Conservation (phyloP, 2,113 vertebrate species). For the Epinephelus fuscoguttatus region DNA sequence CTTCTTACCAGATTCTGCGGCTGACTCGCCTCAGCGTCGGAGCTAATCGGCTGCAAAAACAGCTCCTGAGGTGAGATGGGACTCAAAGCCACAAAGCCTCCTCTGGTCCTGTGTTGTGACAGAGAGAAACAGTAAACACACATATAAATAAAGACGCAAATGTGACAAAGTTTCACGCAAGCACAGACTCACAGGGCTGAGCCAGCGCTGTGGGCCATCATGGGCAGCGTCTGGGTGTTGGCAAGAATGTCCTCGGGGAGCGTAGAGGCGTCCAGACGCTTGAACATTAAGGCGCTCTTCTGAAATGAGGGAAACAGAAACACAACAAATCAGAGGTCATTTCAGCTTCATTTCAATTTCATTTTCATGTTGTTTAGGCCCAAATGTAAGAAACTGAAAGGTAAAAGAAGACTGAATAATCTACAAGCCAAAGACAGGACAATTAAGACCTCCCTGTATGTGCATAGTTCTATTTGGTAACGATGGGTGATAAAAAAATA, state of each 20-base stretch:
- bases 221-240: constrained; percentile 89
- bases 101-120: constrained; percentile 87
- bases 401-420: background rate
- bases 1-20: constrained; percentile 91
- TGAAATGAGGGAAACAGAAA: constrained; percentile 65
- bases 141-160: background rate
- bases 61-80: constrained; percentile 96
- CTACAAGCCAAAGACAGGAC: background rate
- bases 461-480: background rate
- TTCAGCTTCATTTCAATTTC: background rate
- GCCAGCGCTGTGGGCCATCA: constrained; percentile 92
- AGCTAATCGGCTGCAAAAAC: constrained; percentile 87
- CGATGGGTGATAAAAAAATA: background rate
- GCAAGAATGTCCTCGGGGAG: constrained; percentile 94
- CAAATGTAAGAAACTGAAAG: background rate
- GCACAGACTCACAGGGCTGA: constrained; percentile 91
- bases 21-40: constrained; percentile 85
- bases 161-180: background rate
- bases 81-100: constrained; percentile 92
- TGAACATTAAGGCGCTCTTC: constrained; percentile 95
- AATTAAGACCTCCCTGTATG: background rate
- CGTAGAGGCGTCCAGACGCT: constrained; percentile 93
- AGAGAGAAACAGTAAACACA: constrained; percentile 40
- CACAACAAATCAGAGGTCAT: background rate
- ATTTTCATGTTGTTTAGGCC: background rate